Conservation (phyloP, 2,888 invertebrate species). For the Griposia aprilina region DNA sequence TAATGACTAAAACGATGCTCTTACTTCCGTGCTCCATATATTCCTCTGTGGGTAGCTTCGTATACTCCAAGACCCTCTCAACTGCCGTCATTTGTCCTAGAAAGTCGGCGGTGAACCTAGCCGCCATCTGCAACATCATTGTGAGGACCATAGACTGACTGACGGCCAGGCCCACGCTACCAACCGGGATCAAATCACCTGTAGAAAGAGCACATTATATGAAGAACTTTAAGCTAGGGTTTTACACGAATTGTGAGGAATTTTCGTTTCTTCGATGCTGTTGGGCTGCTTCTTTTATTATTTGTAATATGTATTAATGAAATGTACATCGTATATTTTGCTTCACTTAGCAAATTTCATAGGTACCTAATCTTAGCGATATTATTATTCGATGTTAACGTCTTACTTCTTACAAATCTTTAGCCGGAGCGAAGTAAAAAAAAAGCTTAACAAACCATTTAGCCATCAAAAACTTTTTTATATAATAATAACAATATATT, state of each 20-base stretch:
- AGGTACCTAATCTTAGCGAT: background rate
- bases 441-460: background rate
- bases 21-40: slow-evolving; percentile 83
- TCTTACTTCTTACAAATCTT: background rate
- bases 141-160: slow-evolving; percentile 92
- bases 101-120: slow-evolving; percentile 95
- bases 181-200: slow-evolving; percentile 83
- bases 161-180: slow-evolving; percentile 92
- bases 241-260: background rate
- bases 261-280: background rate
- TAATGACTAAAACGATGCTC: slow-evolving; percentile 45
- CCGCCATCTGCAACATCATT: slow-evolving; percentile 93
- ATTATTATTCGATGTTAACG: background rate
- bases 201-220: background rate
- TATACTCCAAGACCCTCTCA: slow-evolving; percentile 96
- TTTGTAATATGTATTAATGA: background rate
- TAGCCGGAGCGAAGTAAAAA: background rate
- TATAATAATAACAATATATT: background rate
- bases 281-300: background rate
- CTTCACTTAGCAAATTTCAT: background rate
- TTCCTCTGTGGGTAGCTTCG: slow-evolving; percentile 88
- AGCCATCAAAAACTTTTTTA: background rate
- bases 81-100: slow-evolving; percentile 91
- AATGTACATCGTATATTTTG: background rate
- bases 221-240: background rate